Evolutionary conservation across 1,140 invertebrate genomes (phyloP), one percentile per base, ranked within the genome.

Genomic region (Aphelinus atriplicis): DNA sequence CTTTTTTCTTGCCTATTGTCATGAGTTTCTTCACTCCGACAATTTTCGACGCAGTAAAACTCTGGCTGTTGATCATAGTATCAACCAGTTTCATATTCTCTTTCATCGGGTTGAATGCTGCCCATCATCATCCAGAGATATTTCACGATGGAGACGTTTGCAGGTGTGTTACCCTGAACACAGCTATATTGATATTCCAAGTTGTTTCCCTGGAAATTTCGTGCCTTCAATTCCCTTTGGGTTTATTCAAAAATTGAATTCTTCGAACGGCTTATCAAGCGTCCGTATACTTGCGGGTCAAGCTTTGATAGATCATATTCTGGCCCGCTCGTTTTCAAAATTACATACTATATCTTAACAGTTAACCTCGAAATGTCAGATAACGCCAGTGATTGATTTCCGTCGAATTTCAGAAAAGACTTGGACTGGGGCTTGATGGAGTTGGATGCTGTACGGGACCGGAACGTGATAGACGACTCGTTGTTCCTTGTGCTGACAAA

Each of bases 41-140:
- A 61, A 1, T 88, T 50, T 5, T 84, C 26, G 71, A 85, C 58
- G 82, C 81, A 80, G 1, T 91, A 57, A 78, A 87, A 78, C 81
- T 88, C 68, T 95, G 93, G 93, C 42, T 91, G 0, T 84, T 88
- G 64, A 91, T 94, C 46, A 80, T 91, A 7, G 72, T 89, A 3
- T 80, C 90, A 0, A 87, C 82, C 0, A 94, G 94, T 81, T 90
- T 92, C 42, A 75, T 90, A 2, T 94, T 95, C 81, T 85, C 81
- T 7, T 78, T 90, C 1, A 91, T 95, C 58, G 94, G 93, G 3
- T 76, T 94, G 0, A 94, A 92, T 83, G 95, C 93, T 3, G 94
- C 92, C 53, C 95, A 96, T 89, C 94, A 96, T 85, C 93, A 95
- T 87, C 94, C 94, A 0, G 90, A 94, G 50, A 92, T 94, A 68